These are phyloP conservation scores for Etheostoma nigrum DNA, from an alignment of 2,797 vertebrate species.

Conservation along the genomic window DNA sequence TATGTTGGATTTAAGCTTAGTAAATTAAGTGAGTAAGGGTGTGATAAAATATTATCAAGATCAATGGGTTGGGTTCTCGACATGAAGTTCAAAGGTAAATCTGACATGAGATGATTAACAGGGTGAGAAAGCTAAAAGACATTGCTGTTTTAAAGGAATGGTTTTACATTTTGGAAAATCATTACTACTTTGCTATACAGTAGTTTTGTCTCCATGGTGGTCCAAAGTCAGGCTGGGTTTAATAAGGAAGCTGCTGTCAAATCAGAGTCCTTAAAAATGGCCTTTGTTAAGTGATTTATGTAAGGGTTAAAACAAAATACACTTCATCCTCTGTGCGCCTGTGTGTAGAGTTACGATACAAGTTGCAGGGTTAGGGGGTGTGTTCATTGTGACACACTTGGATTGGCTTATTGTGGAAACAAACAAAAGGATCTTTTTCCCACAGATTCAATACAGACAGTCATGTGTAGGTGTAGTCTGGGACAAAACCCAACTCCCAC, in stretches of 20 bases:
- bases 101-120: too few species aligned
- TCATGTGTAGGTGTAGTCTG: constrained; percentile 8
- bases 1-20: not conserved
- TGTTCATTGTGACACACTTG: constrained; percentile 47
- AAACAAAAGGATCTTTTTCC: constrained; percentile 64
- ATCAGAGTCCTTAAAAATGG: constrained; percentile 4
- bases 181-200: too few species aligned
- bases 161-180: too few species aligned
- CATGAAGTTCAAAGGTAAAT: not conserved
- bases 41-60: not conserved
- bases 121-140: too few species aligned
- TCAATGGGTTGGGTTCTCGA: not conserved
- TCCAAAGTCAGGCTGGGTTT: not conserved
- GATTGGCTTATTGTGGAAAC: constrained; percentile 73
- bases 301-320: constrained; percentile 12
- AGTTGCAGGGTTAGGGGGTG: constrained; percentile 40
- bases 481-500: constrained; percentile 19
- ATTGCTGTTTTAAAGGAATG: too few species aligned
- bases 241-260: not conserved
- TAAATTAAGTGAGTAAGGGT: not conserved
- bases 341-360: constrained; percentile 39
- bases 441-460: constrained; percentile 43
- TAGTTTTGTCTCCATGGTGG: constrained; percentile 30
- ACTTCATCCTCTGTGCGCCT: not conserved
- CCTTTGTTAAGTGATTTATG: constrained; percentile 9